A percentile compares a stretch with the other conserved stretches of the same genome.
Conservation (phyloP, 2,113 vertebrate genomes). For the Halcyon senegalensis region DNA sequence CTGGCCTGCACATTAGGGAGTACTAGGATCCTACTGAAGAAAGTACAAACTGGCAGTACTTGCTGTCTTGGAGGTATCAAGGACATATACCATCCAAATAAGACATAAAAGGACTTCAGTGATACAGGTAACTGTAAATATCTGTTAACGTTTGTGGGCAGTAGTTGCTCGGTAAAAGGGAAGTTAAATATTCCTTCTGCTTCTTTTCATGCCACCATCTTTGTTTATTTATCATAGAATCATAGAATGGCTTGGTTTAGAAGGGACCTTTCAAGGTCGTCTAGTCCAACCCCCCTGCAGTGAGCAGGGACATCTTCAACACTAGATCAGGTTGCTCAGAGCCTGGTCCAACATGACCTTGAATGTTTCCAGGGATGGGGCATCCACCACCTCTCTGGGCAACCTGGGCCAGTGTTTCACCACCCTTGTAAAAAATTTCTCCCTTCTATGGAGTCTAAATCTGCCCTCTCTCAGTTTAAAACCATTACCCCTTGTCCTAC, state of each 20-base stretch:
- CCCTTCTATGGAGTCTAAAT: neutral
- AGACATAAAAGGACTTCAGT: neutral
- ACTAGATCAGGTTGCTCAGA: neutral
- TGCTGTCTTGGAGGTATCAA: neutral
- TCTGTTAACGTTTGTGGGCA: neutral
- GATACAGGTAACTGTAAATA: neutral
- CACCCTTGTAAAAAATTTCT: neutral
- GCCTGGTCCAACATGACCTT: accelerated
- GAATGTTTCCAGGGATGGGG: neutral
- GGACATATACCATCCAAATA: neutral
- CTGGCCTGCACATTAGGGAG: neutral
- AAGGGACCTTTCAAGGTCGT: neutral
- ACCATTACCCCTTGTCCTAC: neutral
- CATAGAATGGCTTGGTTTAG: neutral
- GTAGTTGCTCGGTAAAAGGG: neutral
- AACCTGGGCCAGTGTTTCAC: neutral
- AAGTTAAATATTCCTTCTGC: neutral
- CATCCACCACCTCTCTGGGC: neutral
- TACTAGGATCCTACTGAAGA: neutral
- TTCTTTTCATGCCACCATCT: neutral
- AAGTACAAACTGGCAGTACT: neutral
- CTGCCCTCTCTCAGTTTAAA: neutral
- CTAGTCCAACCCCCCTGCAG: neutral
- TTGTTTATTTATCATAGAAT: neutral
- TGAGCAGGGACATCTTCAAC: neutral